Base-by-base conservation (phyloP, 2,888 invertebrate species). In the Drosophila kambysellisi region DNA sequence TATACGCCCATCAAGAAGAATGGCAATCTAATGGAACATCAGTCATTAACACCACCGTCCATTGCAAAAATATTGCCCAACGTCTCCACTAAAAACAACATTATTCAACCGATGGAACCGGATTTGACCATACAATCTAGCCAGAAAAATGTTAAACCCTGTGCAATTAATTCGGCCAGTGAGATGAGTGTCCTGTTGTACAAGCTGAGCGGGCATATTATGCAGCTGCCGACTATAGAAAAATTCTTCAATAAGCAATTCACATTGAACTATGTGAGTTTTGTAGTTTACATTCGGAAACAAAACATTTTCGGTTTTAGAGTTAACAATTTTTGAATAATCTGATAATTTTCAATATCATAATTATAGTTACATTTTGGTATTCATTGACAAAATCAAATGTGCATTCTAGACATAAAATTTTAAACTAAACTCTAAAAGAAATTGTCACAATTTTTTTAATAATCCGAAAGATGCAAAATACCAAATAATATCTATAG, bases 1-100 rank as follows among this genome's bases (percentile, higher is more conserved):
- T 93, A 93, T 74, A 92, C 91, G 70, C 93, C 93, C 0, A 86
- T 93, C 9, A 88, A 90, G 62, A 92, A 91, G 62, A 90, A 92
- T 37, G 58, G 41, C 0, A 53, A 74, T 20, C 60, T 39, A 11
- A 6, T 70, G 15, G 65, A 41, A n/a, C 4, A 74, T 1, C 69
- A 64, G 9, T 15, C 52, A 7, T n/a, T 35, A 6, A 32, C 29
- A 3, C 60, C 57, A 20, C 1, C 29, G 20, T 1, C n/a, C 4
- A 9, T 29, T 17, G 1, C 52, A 25, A 50, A 39, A 15, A 46
- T 11, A n/a, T 11, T 32, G 8, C 30, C 72, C 30, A 56, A 39
- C 20, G 32, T 11, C 29, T 48, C 12, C 17, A 29, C 29, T 11
- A 39, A n/a, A n/a, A 29, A 48, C 60, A 65, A 20, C 8, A 33